Evolutionary conservation across 2,113 vertebrate genomes (phyloP), one percentile per base, ranked within the genome.

Genomic region (Actinemys pallida): DNA sequence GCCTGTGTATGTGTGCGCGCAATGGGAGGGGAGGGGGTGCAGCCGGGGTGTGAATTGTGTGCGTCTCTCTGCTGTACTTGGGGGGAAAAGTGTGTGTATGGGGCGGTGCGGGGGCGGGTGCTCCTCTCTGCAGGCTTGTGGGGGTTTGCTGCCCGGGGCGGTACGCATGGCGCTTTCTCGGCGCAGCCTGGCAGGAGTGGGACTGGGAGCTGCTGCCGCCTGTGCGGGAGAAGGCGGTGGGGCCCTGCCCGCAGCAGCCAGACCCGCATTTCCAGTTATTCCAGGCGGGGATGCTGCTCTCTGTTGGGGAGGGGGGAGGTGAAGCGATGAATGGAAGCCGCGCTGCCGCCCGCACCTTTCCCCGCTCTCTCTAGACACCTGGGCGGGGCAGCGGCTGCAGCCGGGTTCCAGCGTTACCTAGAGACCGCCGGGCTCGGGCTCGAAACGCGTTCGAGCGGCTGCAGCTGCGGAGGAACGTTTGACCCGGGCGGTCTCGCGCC

Each of bases 331-430:
- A 35, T 50, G 79, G 84, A 52, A 82, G 88, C 39, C 54, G n/a
- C 54, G 35, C 89, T 65, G 35, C 62, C 1, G 89, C 94, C 91
- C 80, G 93, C 92, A 83, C 89, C 89, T 81, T 72, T 65, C 93
- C 69, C 69, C 13, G 65, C 1, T 39, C 35, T 50, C 31, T 22
- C 49, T 3, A 35, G 39, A n/a, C 13, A 35, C 17, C 35, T 16
- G 62, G n/a, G 42, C 65, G 84, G 59, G 65, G 84, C 54, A 42
- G 17, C 10, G 90, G 20, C 53, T n/a, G 2, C 19, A 17, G 25
- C 47, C 13, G 57, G 93, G 83, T 93, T 35, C 83, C 49, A 90
- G 69, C 49, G 96, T 94, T 95, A 93, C 96, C 31, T 79, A 81
- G 95, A 84, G 88, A 96, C 93, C 8, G 81, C 49, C n/a, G 42